phyloP scores from a whole-genome alignment of 2,888 invertebrate genomes.

The Harpagoxenus sublaevis region DNA sequence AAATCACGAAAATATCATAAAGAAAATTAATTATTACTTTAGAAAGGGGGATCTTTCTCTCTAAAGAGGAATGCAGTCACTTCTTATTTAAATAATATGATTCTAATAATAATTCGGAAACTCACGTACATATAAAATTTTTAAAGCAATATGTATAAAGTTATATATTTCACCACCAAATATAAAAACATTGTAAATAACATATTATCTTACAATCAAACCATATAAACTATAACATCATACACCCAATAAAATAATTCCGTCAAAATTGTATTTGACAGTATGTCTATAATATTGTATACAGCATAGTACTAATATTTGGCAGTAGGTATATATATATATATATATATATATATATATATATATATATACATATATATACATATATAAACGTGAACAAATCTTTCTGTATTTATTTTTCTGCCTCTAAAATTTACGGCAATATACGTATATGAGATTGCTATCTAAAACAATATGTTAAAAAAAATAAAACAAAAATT shows the following conservation, averaged over 20 bases:
- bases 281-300: too few relatives aligned
- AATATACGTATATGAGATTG: background rate
- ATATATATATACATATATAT: too few relatives aligned
- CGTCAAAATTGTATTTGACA: background rate
- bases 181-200: conserved; percentile 5
- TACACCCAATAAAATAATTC: background rate
- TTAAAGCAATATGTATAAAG: background rate
- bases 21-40: background rate
- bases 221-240: background rate
- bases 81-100: background rate
- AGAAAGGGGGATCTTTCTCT: background rate
- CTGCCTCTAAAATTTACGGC: background rate
- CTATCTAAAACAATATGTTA: background rate
- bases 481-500: background rate
- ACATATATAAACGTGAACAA: background rate
- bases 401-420: background rate
- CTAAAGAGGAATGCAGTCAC: background rate
- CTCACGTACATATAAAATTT: background rate
- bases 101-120: background rate
- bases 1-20: background rate
- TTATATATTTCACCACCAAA: background rate
- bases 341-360: background rate
- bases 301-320: too few relatives aligned
- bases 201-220: background rate
- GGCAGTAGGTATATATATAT: too few relatives aligned